Evolutionary conservation across 2,797 vertebrate genomes (phyloP), one percentile per base, ranked within the genome.

Genomic region (Alcedo quadribrachys): DNA sequence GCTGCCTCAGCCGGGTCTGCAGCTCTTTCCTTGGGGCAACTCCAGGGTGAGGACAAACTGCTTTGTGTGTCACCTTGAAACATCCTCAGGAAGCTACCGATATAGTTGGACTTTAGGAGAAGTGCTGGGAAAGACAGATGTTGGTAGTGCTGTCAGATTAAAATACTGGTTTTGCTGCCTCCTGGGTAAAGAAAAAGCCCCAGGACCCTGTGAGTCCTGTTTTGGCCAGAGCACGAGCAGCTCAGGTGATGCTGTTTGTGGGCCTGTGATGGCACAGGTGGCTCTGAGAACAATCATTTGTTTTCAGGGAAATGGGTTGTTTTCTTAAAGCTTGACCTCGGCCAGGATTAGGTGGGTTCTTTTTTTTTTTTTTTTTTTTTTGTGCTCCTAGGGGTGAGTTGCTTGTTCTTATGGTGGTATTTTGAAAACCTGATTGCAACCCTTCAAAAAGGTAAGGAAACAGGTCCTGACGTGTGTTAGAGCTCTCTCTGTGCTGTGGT

Each of bases 1-100:
- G 0, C 30, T 20, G 33, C 3, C 1, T 24, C 0, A 0, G 27
- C 42, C 0, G 1, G 30, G 12, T 42, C 53, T 33, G 28, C 2
- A 2, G 48, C 28, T 74, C 30, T 60, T 73, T 61, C 85, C 76
- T 50, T 50, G 66, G 42, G 89, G 65, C 68, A 61, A 53, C 91
- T 70, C 50, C 15, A 8, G 80, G 68, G 42, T n/a, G 35, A 81
- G 75, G 71, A 61, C 19, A 25, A 46, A 77, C 45, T 0, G 1
- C 54, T 77, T 42, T 32, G 28, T 27, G 58, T 63, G 69, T 32
- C 73, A 69, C 73, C 79, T 87, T 81, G 22, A 32, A 75, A 69
- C 0, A 1, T 60, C 85, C 42, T 79, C 42, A 79, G 80, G 62
- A 81, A 75, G 58, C 53, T 75, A 32, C 55, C 37, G 55, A 89